Evolutionary conservation across 1,140 invertebrate species (phyloP).

Genomic region (Oedothorax gibbosus): DNA sequence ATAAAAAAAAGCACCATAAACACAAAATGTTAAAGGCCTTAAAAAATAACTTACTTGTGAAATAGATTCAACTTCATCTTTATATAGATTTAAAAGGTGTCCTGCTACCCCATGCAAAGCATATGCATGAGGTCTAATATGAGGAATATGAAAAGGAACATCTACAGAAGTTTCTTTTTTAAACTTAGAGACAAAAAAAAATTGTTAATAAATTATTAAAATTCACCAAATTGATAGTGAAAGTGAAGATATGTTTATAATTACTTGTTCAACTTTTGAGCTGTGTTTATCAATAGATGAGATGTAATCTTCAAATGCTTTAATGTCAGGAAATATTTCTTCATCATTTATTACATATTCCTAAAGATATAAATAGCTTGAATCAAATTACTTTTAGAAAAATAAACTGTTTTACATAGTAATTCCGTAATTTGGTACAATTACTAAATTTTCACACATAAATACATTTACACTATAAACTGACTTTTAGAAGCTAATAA

Average conservation of each 20-base stretch:
- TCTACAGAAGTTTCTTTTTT: neutral
- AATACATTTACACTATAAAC: no score
- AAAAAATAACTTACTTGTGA: neutral
- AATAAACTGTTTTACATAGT: neutral
- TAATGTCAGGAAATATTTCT: conserved; percentile 47
- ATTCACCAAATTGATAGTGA: neutral
- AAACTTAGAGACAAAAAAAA: neutral
- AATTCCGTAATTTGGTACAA: no score
- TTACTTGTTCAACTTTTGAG: neutral
- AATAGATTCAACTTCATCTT: conserved; percentile 5
- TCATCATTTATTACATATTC: conserved; percentile 34
- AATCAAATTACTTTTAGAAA: neutral
- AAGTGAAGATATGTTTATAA: neutral
- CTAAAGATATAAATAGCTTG: neutral
- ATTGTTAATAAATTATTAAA: neutral
- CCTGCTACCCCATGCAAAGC: conserved; percentile 13
- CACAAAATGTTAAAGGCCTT: neutral
- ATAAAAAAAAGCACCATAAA: neutral
- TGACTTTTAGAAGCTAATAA: no score
- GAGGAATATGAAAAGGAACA: neutral
- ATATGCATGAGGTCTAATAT: conserved; percentile 14
- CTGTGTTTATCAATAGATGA: neutral
- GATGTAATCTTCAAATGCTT: conserved; percentile 20
- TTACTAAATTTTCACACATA: no score
- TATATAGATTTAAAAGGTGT: conserved; percentile 22